These are phyloP conservation scores for Oppia nitens DNA, from an alignment of 1,140 invertebrate genomes.

Conservation along the genomic window DNA sequence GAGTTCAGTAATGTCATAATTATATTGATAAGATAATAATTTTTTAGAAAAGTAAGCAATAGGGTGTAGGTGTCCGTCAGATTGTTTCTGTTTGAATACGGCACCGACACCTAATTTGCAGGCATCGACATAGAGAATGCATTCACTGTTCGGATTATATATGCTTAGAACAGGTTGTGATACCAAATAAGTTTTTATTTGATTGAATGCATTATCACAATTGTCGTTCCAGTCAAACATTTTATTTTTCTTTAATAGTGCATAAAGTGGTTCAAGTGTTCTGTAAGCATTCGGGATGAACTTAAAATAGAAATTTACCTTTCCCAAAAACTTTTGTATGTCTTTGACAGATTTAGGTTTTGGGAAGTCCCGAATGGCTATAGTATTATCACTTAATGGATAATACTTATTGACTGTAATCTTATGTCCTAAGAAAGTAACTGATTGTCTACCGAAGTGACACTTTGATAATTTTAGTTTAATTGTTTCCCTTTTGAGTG, in stretches of 20 bases:
- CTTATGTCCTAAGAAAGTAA: conserved; percentile 15
- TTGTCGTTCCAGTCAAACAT: conserved; percentile 25
- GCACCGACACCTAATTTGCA: conserved; percentile 24
- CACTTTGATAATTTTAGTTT: conserved; percentile 16
- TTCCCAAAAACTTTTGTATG: conserved; percentile 17
- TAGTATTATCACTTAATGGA: conserved; percentile 7
- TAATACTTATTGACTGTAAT: conserved; percentile 6
- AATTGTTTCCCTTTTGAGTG: conserved; percentile 2
- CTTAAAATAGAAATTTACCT: conserved; percentile 24
- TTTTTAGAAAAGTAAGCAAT: conserved; percentile 3
- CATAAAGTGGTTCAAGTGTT: conserved; percentile 26
- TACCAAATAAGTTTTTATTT: conserved; percentile 25
- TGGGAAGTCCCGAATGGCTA: neutral
- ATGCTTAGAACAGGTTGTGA: conserved; percentile 21
- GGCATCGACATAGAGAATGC: conserved; percentile 26
- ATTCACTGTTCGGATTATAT: conserved; percentile 13
- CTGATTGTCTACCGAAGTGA: conserved; percentile 3
- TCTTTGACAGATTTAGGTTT: neutral
- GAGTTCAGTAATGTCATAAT: neutral
- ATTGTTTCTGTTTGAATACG: conserved; percentile 23
- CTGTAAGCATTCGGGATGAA: conserved; percentile 24
- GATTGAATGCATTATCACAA: conserved; percentile 25
- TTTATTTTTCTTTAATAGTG: conserved; percentile 30
- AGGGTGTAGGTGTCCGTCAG: neutral
- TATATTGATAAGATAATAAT: neutral